Conservation (phyloP, 2,797 vertebrate species). For the Carcharodon carcharias region DNA sequence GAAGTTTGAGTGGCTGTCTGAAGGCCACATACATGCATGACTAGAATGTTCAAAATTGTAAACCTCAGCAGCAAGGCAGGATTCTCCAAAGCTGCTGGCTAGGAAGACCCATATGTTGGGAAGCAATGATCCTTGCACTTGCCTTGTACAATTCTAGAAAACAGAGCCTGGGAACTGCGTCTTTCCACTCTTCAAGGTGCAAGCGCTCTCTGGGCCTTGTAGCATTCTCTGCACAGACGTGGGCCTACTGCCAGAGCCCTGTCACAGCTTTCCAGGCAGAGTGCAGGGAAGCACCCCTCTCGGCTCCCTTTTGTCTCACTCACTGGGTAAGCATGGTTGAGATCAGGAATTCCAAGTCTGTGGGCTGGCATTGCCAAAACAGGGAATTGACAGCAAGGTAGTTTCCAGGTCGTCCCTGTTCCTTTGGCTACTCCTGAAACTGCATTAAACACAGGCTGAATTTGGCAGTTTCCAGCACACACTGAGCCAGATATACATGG, state of each 20-base stretch:
- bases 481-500: not conserved
- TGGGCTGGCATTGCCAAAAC: not conserved
- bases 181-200: not conserved
- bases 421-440: not conserved
- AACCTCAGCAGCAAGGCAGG: not conserved
- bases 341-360: not conserved
- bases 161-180: not conserved
- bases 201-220: not conserved
- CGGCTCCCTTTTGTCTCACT: not conserved
- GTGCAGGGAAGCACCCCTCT: no score
- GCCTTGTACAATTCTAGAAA: not conserved
- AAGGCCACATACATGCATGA: not conserved
- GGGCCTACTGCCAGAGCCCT: no score
- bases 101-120: not conserved
- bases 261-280: no score
- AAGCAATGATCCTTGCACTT: not conserved
- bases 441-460: not conserved
- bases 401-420: not conserved
- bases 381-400: not conserved
- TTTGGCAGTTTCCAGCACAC: not conserved
- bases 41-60: not conserved
- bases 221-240: no score
- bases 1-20: not conserved
- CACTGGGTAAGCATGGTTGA: not conserved
- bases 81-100: not conserved